Conservation (phyloP, 2,113 vertebrate genomes). For the Bos indicus region DNA sequence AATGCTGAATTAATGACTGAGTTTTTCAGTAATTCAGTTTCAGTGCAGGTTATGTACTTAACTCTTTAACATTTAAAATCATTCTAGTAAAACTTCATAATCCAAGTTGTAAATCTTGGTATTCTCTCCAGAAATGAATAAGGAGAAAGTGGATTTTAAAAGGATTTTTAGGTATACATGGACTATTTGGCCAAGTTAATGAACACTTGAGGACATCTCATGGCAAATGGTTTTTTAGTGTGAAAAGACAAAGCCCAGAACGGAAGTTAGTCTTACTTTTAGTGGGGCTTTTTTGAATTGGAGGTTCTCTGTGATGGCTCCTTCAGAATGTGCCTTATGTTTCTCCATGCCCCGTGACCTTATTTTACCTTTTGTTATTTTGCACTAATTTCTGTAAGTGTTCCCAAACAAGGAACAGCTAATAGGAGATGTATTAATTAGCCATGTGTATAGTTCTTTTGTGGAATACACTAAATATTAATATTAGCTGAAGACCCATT, state of each 20-base stretch:
- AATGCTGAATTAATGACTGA: not conserved
- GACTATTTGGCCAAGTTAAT: not conserved
- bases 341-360: not conserved
- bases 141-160: not conserved
- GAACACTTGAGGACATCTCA: not conserved
- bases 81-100: constrained; percentile 30
- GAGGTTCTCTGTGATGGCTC: not conserved
- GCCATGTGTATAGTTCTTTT: not conserved
- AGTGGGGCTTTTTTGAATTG: too few relatives aligned
- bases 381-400: not conserved
- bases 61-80: not conserved
- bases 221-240: not conserved
- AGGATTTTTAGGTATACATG: not conserved
- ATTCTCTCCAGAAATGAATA: not conserved
- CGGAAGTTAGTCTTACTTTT: not conserved
- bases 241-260: not conserved
- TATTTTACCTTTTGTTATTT: constrained; percentile 19
- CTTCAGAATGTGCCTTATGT: not conserved
- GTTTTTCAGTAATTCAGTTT: constrained; percentile 17
- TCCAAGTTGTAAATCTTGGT: not conserved
- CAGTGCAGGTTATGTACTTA: not conserved
- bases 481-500: not conserved
- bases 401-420: not conserved
- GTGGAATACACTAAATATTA: not conserved
- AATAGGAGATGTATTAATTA: not conserved